phyloP scores from a whole-genome alignment of 2,888 invertebrate species.

The Mesorhabditis spiculigera region DNA sequence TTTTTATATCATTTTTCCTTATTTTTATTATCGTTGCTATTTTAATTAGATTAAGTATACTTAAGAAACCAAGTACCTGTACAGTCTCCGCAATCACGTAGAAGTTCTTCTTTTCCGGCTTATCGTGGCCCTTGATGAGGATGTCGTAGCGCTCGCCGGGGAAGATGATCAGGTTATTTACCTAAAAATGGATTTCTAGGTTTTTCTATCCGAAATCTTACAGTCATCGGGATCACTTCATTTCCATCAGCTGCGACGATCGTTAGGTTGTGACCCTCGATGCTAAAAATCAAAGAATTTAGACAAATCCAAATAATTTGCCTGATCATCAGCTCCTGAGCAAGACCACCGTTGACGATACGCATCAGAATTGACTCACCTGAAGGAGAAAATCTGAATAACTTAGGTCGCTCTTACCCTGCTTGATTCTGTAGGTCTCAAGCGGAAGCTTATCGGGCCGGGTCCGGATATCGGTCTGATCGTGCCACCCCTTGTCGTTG shows the following conservation, averaged over 20 bases:
- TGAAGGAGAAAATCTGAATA: background rate
- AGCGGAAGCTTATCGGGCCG: conserved; percentile 42
- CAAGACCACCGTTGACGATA: conserved; percentile 51
- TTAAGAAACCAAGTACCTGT: background rate
- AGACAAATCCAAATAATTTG: background rate
- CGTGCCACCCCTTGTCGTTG: conserved; percentile 51
- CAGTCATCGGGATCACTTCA: conserved; percentile 38
- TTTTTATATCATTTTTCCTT: no score
- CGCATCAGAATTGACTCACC: conserved; percentile 38
- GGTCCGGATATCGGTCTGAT: conserved; percentile 31
- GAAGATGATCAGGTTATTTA: conserved; percentile 47
- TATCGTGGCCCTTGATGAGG: conserved; percentile 33
- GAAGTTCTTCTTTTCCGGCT: conserved; percentile 31
- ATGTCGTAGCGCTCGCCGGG: conserved; percentile 56
- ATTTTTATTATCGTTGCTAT: no score
- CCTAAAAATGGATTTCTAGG: no score
- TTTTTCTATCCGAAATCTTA: no score
- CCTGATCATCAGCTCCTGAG: conserved; percentile 45
- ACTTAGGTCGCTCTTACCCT: conserved; percentile 11
- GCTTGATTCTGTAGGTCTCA: conserved; percentile 37
- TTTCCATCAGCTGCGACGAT: conserved; percentile 52
- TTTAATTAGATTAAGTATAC: conserved; percentile 5
- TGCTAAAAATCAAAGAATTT: conserved; percentile 12
- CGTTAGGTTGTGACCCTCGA: conserved; percentile 45
- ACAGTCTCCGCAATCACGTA: conserved; percentile 31